These are phyloP conservation scores for Lycia hirtaria DNA, from an alignment of 2,888 invertebrate species.

Conservation along the genomic window DNA sequence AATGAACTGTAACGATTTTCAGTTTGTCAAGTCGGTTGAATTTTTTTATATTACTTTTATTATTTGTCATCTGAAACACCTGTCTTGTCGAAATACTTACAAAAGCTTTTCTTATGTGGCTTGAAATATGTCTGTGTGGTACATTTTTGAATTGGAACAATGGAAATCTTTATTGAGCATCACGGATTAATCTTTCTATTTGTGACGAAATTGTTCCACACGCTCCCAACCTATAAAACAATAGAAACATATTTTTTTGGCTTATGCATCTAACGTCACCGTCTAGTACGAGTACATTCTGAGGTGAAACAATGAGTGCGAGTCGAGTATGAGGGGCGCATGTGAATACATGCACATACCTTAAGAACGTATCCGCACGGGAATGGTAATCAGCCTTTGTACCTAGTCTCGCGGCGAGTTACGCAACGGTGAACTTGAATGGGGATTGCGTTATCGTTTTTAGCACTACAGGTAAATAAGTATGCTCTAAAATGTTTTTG, in stretches of 20 bases:
- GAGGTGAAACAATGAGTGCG: conserved; percentile 30
- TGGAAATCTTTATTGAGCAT: too few species aligned
- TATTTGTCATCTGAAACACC: too few species aligned
- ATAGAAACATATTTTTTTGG: conserved; percentile 19
- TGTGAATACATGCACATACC: conserved; percentile 29
- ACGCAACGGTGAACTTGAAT: conserved; percentile 27
- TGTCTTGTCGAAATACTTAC: too few species aligned
- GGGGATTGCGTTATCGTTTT: conserved; percentile 1
- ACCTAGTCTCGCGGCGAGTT: conserved; percentile 6
- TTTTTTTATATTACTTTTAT: too few species aligned
- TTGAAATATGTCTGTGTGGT: too few species aligned
- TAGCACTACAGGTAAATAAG: background rate
- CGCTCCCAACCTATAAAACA: conserved; percentile 2
- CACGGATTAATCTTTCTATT: too few species aligned
- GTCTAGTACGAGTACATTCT: conserved; percentile 26
- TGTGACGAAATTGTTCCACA: background rate
- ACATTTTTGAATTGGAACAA: too few species aligned
- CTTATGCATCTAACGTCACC: conserved; percentile 30
- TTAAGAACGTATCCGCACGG: conserved; percentile 20
- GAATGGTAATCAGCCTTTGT: conserved; percentile 28
- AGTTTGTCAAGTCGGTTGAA: too few species aligned
- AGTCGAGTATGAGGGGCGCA: conserved; percentile 22
- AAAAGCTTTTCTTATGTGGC: too few species aligned
- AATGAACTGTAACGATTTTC: too few species aligned
- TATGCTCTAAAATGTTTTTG: too few species aligned